Evolutionary conservation across 2,888 invertebrate species (phyloP).

Genomic region (Drosophila melanosoma): DNA sequence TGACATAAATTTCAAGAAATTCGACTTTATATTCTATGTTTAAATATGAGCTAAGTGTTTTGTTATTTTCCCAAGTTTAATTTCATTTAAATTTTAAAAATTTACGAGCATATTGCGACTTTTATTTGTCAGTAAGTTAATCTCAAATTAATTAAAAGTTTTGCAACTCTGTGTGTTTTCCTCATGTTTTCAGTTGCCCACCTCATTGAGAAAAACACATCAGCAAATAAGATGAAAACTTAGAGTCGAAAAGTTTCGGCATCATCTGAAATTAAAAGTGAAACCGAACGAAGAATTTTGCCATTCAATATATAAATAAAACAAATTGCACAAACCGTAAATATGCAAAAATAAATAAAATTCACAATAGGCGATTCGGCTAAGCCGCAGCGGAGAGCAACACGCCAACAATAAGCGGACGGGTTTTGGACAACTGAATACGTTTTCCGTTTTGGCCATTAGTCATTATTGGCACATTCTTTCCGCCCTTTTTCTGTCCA

Average conservation of each 20-base stretch:
- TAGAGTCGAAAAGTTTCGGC: slow-evolving; percentile 30
- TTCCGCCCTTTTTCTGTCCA: slow-evolving; percentile 65
- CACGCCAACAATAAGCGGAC: slow-evolving; percentile 39
- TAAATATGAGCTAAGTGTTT: background rate
- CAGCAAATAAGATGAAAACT: slow-evolving; percentile 17
- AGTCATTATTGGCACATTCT: slow-evolving; percentile 77
- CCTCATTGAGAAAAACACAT: slow-evolving; percentile 29
- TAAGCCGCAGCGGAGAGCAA: slow-evolving; percentile 24
- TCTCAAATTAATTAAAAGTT: slow-evolving; percentile 65
- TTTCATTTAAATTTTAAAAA: slow-evolving; percentile 20
- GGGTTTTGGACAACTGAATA: slow-evolving; percentile 24
- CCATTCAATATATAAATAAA: background rate
- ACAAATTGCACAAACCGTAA: slow-evolving; percentile 13
- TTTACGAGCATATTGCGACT: slow-evolving; percentile 5
- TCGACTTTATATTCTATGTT: background rate
- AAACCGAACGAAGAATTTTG: slow-evolving; percentile 39
- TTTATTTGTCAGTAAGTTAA: slow-evolving; percentile 27
- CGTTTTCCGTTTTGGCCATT: slow-evolving; percentile 55
- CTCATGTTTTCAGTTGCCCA: slow-evolving; percentile 35
- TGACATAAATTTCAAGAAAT: slow-evolving; percentile 33
- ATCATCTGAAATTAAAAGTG: slow-evolving; percentile 55
- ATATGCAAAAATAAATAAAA: slow-evolving; percentile 68
- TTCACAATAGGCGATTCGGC: slow-evolving; percentile 41
- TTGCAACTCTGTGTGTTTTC: slow-evolving; percentile 26
- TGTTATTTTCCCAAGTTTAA: background rate